phyloP scores from a whole-genome alignment of 1,140 invertebrate species.

The Prorops nasuta region DNA sequence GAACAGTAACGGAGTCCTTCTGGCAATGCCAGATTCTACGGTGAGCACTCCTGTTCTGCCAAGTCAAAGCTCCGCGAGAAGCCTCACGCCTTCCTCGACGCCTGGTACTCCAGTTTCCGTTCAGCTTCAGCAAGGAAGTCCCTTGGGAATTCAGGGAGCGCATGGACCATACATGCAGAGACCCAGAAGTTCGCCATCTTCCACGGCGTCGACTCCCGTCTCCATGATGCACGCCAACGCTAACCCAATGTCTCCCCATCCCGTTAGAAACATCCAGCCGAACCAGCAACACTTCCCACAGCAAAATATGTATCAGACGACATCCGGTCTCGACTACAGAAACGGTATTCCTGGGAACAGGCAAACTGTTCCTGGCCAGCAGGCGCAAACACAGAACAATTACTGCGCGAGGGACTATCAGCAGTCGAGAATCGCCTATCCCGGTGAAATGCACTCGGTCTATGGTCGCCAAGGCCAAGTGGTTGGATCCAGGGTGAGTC shows the following conservation, averaged over 20 bases:
- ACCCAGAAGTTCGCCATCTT: conserved; percentile 51
- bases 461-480: conserved; percentile 52
- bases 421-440: conserved; percentile 39
- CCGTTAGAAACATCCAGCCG: conserved; percentile 23
- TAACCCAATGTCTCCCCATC: conserved; percentile 40
- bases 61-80: conserved; percentile 59
- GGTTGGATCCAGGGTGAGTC: conserved; percentile 23
- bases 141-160: conserved; percentile 40
- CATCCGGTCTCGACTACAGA: conserved; percentile 43
- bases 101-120: conserved; percentile 64
- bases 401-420: conserved; percentile 45
- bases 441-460: conserved; percentile 59
- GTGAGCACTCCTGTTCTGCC: conserved; percentile 46
- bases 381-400: conserved; percentile 37
- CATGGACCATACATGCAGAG: conserved; percentile 49
- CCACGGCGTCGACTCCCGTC: conserved; percentile 35
- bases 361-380: conserved; percentile 30
- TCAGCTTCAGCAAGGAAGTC: conserved; percentile 57
- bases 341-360: conserved; percentile 44
- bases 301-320: conserved; percentile 42
- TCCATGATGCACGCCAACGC: conserved; percentile 33
- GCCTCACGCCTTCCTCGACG: conserved; percentile 65
- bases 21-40: conserved; percentile 53
- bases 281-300: conserved; percentile 38
- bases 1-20: conserved; percentile 47